Evolutionary conservation across 2,888 invertebrate species (phyloP), one percentile per base, ranked within the genome.

Genomic region (Cabera pusaria): DNA sequence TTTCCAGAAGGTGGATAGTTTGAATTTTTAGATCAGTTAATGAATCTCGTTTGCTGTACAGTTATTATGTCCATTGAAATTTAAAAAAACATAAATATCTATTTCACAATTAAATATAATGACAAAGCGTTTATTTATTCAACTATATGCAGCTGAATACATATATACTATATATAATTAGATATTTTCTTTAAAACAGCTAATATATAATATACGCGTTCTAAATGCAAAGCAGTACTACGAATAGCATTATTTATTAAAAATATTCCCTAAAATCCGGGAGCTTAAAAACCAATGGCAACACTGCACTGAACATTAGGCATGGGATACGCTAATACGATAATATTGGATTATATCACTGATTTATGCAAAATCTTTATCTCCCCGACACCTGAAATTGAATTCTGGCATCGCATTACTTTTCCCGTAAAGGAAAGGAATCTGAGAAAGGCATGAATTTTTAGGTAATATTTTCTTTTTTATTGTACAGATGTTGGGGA

Each of bases 311-410:
- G 76, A 70, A 81, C 84, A 86, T 87, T 86, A 84, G 78, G 72
- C 64, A 66, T 56, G 55, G 64, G 60, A 70, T 66, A 64, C 66
- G 70, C 70, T 76, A 78, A 81, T 81, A 75, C 71, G 73, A 64
- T 82, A 79, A 80, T 86, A 88, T 86, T 78, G 84, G 85, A 87
- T 86, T 86, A 86, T 80, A 74, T 76, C 75, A 64, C 75, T 86
- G 87, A 88, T 88, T 88, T 88, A 88, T 88, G 87, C 78, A 75
- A 77, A 83, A 84, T 85, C 85, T 85, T 85, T 85, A 84, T 85
- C 85, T 77, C 59, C 60, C 60, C 66, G 74, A 74, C 81, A 83
- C 80, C 80, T 80, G 78, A 70, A 80, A 84, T 84, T 83, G 83
- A 70, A 82, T 82, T 83, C 73, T 64, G 74, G 71, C 73, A 70